Evolutionary conservation across 2,888 invertebrate species (phyloP).

Genomic region (Agrochola circellaris): DNA sequence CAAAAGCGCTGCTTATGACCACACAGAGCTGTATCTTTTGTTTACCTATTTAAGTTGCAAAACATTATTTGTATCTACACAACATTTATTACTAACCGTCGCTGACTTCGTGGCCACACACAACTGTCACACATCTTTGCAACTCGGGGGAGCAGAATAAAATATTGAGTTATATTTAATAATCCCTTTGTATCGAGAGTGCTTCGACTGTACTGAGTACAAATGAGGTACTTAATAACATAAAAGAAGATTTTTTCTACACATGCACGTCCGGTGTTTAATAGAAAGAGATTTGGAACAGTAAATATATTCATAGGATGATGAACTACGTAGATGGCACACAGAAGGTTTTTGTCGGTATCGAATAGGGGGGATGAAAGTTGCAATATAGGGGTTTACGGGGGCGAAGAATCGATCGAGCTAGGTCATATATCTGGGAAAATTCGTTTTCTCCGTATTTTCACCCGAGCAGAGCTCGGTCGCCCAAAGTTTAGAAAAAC

Average conservation of each 20-base stretch:
- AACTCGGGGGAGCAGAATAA: constrained; percentile 58
- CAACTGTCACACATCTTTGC: constrained; percentile 60
- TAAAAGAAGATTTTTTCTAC: constrained; percentile 36
- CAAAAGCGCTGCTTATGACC: neutral
- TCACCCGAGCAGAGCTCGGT: too few relatives aligned
- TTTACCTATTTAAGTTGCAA: neutral
- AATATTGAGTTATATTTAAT: constrained; percentile 62
- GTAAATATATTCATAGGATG: neutral
- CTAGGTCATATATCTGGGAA: too few relatives aligned
- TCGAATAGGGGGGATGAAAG: neutral
- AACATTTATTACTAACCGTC: neutral
- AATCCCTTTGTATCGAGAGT: constrained; percentile 61
- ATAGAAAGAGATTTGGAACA: neutral
- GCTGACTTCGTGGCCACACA: constrained; percentile 29
- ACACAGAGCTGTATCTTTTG: too few relatives aligned
- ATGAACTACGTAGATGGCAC: neutral
- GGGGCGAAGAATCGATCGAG: too few relatives aligned
- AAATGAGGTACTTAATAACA: constrained; percentile 58
- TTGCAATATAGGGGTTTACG: too few relatives aligned
- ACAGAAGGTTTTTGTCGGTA: neutral
- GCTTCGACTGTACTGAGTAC: constrained; percentile 34
- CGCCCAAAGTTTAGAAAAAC: too few relatives aligned
- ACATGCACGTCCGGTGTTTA: neutral
- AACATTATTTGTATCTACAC: neutral
- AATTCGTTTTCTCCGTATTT: too few relatives aligned